A percentile compares a stretch with the other conserved stretches of the same genome.
Conservation (phyloP, 2,888 invertebrate species). For the Drosophila kuntzei region DNA sequence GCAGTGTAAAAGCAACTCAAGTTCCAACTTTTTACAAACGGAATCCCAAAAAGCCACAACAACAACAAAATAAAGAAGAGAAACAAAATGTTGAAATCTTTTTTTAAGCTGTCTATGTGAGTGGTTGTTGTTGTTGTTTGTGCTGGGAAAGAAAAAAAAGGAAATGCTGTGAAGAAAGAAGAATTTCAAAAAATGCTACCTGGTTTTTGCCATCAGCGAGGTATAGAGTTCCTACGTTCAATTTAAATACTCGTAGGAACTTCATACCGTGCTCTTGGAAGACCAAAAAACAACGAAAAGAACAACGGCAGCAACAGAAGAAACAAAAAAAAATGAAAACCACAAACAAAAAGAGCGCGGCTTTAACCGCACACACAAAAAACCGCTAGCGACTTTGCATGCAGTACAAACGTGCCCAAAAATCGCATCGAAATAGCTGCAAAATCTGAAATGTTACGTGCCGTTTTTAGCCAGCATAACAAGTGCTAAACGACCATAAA, state of each 20-base stretch:
- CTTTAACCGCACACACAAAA: slow-evolving; percentile 23
- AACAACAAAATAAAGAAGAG: slow-evolving; percentile 2
- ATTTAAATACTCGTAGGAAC: slow-evolving; percentile 94
- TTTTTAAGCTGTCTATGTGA: slow-evolving; percentile 42
- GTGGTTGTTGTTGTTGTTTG: slow-evolving; percentile 11
- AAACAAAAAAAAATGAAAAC: slow-evolving; percentile 6
- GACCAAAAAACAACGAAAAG: slow-evolving; percentile 87
- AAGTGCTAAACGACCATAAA: slow-evolving; percentile 58
- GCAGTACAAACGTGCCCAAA: slow-evolving; percentile 17
- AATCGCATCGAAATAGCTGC: slow-evolving; percentile 35
- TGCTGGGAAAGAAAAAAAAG: slow-evolving; percentile 27
- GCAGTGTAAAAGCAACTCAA: slow-evolving; percentile 10
- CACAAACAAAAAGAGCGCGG: slow-evolving; percentile 25
- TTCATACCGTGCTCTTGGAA: slow-evolving; percentile 99
- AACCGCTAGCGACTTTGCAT: slow-evolving; percentile 46
- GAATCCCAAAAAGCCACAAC: slow-evolving; percentile 3
- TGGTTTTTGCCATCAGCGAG: slow-evolving; percentile 94
- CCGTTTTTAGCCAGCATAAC: slow-evolving; percentile 29
- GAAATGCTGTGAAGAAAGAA: slow-evolving; percentile 50
- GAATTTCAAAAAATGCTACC: slow-evolving; percentile 66
- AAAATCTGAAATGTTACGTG: slow-evolving; percentile 50
- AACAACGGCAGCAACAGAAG: slow-evolving; percentile 3
- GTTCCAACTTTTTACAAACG: background rate
- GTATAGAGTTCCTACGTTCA: slow-evolving; percentile 98
- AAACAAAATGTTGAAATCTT: slow-evolving; percentile 44